These are phyloP conservation scores for Sinotaia quadrata DNA, from an alignment of 2,888 invertebrate genomes.

Conservation along the genomic window DNA sequence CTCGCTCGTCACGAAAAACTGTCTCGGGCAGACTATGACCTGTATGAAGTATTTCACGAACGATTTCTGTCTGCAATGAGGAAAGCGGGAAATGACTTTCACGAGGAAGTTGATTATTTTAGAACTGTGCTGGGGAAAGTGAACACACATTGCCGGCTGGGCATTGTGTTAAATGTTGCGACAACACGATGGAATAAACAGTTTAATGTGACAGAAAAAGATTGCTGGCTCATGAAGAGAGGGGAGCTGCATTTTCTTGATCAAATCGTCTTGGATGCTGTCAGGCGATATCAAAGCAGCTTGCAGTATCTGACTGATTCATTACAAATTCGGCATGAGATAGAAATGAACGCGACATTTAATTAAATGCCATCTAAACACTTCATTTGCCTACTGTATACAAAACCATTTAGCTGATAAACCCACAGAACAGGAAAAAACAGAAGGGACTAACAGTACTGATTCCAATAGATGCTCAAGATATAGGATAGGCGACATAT, in stretches of 20 bases:
- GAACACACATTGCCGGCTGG: slow-evolving; percentile 5
- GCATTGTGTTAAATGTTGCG: background rate
- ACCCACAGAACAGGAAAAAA: too few relatives aligned
- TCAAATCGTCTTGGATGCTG: slow-evolving; percentile 7
- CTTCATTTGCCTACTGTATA: too few relatives aligned
- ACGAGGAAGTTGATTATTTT: slow-evolving; percentile 27
- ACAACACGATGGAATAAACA: slow-evolving; percentile 20
- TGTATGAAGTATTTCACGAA: slow-evolving; percentile 18
- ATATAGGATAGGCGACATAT: too few relatives aligned
- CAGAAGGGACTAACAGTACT: too few relatives aligned
- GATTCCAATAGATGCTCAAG: too few relatives aligned
- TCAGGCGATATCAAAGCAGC: background rate
- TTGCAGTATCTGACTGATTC: too few relatives aligned
- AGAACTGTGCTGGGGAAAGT: slow-evolving; percentile 11
- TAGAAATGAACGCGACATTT: too few relatives aligned
- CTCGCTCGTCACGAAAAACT: slow-evolving; percentile 24
- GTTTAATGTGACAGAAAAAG: slow-evolving; percentile 8
- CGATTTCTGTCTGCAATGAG: slow-evolving; percentile 10
- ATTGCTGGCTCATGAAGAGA: slow-evolving; percentile 31
- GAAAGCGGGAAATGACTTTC: slow-evolving; percentile 14
- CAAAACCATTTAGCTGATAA: too few relatives aligned
- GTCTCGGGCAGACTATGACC: slow-evolving; percentile 27
- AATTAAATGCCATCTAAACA: too few relatives aligned
- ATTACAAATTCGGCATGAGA: too few relatives aligned
- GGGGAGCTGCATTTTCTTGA: slow-evolving; percentile 29